Evolutionary conservation across 2,113 vertebrate genomes (phyloP), one percentile per base, ranked within the genome.

Genomic region (Ceyx margarethae): DNA sequence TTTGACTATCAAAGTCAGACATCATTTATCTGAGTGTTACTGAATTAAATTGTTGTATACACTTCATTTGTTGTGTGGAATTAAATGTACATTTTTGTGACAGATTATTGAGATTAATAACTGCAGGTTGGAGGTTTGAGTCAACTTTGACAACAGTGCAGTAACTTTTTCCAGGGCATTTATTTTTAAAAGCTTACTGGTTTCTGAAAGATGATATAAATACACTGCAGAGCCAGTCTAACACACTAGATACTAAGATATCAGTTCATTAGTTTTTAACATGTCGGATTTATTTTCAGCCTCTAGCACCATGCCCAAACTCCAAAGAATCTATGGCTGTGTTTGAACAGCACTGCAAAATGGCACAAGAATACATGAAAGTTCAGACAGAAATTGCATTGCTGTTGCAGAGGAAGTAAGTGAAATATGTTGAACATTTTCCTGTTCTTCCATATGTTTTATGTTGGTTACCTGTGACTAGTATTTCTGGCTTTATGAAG

Each of bases 301-400:
- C 99, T 87, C 98, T 99, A 51, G 98, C 99, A 95, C 99, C 99
- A 6, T 99, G 99, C 96, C 99, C 99, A 88, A 99, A 99, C 98
- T 99, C 99, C 96, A 99, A 99, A 98, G 99, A 99, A 97, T 99
- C 99, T 87, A 99, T 99, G 99, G 99, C 99, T 80, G 99, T 99
- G 89, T 99, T 99, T 97, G 99, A 99, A 96, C 99, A 99, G 95
- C 99, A 99, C 97, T 99, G 99, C 97, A 99, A 99, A 97, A 99
- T 99, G 99, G 99, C 99, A 81, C 99, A 99, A 96, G 99, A 99
- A 89, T 99, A 99, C 95, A 98, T 99, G 98, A 99, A 99, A 97
- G 99, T 99, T 76, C 99, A 99, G 94, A 99, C 99, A 14, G 99
- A 99, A 98, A 99, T 99, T 35, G 99, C 99, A 64, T 98, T 99